Base-by-base conservation (phyloP, 53 echinoderm and acorn worm species). In the Hippasteria phrygiana region DNA sequence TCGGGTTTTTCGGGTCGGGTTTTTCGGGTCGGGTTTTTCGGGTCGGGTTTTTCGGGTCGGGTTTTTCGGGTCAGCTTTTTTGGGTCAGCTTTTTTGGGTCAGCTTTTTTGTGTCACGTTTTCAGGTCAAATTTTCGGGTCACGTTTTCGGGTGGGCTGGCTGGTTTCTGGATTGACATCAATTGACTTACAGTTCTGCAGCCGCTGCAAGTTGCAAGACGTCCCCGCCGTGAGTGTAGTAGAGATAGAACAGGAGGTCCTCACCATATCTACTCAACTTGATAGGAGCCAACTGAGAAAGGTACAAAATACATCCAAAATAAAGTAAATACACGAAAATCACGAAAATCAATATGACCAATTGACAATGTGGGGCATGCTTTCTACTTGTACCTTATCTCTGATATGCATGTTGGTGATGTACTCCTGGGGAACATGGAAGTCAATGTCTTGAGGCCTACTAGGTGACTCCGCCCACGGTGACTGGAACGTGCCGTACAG, bases 161-260 rank as follows among this genome's bases (percentile, higher is more conserved):
- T n/a, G n/a, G n/a, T n/a, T n/a, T n/a, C n/a, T 14, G 16, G 62
- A 62, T 62, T 62, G 26, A 62, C 1, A 27, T 67, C 35, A 35
- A 27, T 73, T 1, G 36, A 95, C 97, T 97, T 91, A 97, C 97
- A 97, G 50, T 94, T 97, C 97, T 39, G 97, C 97, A 41, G 98
- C 98, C 20, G 96, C 95, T 14, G 98, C 98, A 53, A 96, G 88
- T 86, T 96, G 95, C 79, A 98, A 73, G 13, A 98, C 95, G 64
- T 98, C 98, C 31, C 98, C 97, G n/a, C 98, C 98, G 46, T 96
- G 98, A 24, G 98, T 96, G 90, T 98, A 98, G 92, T 98, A 98
- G 13, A 98, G 79, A 75, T 98, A 92, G 75, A 98, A 98, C 66
- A 98, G 69, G 40, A 98, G 92, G 74, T 98, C 95, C 73, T 98